Conservation (phyloP, 2,113 vertebrate genomes). For the Tapirus terrestris region DNA sequence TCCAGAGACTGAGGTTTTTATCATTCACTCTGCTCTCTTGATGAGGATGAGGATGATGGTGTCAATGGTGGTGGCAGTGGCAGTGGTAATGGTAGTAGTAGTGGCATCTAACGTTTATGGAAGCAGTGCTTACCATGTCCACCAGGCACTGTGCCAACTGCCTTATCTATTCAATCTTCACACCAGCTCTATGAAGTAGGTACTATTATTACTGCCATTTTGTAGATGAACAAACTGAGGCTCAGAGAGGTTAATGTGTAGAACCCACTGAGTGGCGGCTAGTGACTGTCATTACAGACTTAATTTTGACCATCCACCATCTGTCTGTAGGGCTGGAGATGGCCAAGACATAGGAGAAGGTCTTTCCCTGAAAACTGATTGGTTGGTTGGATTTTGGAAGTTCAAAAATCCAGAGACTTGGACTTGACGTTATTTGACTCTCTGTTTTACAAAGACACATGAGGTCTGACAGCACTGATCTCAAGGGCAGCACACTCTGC, state of each 20-base stretch:
- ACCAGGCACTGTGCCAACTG: not conserved
- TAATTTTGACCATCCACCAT: not conserved
- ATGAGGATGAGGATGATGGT: not conserved
- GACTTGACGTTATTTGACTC: not conserved
- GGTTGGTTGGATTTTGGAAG: not conserved
- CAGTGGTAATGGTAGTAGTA: not conserved
- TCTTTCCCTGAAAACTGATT: slow-evolving; percentile 12
- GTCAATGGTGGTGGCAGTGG: not conserved
- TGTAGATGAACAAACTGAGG: slow-evolving; percentile 23
- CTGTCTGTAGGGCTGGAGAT: not conserved
- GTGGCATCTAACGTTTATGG: not conserved
- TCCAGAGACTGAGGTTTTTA: not conserved
- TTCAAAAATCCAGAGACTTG: not conserved
- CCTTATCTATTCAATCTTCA: not conserved
- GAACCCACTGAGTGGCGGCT: not conserved
- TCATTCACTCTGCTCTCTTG: not conserved
- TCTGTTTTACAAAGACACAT: not conserved
- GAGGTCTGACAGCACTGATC: not conserved
- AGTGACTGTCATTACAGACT: not conserved
- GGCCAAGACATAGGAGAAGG: not conserved
- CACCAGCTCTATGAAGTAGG: not conserved
- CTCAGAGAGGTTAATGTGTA: not conserved
- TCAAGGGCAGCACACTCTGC: not conserved
- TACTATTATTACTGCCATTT: not conserved
- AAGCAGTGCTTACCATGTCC: not conserved